Evolutionary conservation across 2,113 vertebrate genomes (phyloP).

Genomic region (Pterocles gutturalis): DNA sequence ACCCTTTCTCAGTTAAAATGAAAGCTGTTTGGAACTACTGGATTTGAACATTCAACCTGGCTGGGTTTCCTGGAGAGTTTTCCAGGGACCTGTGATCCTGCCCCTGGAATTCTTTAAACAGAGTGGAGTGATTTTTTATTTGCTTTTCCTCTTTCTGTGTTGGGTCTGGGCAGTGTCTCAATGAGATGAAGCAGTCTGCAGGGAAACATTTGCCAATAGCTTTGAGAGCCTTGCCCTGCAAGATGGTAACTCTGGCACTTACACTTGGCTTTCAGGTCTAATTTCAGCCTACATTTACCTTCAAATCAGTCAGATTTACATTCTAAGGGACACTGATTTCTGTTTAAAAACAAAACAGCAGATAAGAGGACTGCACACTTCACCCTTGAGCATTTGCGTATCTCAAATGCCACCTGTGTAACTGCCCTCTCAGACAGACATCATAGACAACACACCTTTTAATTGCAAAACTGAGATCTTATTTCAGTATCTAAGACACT

Average conservation of each 20-base stretch:
- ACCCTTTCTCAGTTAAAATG: neutral
- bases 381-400: no score
- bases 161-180: neutral
- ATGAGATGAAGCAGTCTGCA: neutral
- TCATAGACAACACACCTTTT: neutral
- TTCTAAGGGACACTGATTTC: neutral
- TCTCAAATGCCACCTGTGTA: neutral
- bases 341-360: neutral
- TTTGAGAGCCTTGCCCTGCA: neutral
- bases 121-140: neutral
- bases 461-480: neutral
- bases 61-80: fast-evolving
- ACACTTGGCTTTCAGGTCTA: neutral
- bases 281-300: neutral
- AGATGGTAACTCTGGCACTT: neutral
- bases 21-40: neutral
- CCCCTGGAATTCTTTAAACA: neutral
- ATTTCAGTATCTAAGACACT: neutral
- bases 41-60: neutral
- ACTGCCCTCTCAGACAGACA: neutral
- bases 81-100: neutral
- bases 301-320: neutral
- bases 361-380: neutral
- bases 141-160: neutral
- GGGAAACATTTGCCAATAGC: neutral